phyloP scores from a whole-genome alignment of 2,888 invertebrate species.

The Operophtera brumata region DNA sequence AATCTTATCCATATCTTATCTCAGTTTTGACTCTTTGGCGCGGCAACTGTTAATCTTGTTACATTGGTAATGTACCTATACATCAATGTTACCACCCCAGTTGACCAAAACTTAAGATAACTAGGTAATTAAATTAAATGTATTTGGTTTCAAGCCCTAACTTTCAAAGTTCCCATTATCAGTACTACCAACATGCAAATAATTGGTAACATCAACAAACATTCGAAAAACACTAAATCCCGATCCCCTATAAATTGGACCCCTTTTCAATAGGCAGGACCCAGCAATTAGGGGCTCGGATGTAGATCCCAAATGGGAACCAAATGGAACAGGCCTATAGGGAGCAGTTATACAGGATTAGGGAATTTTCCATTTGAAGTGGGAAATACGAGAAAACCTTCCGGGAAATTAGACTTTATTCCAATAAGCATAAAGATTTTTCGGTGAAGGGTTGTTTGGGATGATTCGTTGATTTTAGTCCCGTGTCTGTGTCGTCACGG shows the following conservation, averaged over 20 bases:
- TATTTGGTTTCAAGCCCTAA: no score
- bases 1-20: not conserved
- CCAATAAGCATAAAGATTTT: not conserved
- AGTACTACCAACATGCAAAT: slow-evolving; percentile 24
- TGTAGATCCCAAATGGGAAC: slow-evolving; percentile 48
- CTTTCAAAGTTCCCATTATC: not conserved
- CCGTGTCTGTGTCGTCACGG: slow-evolving; percentile 1
- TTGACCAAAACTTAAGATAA: no score
- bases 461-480: slow-evolving; percentile 6
- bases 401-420: slow-evolving; percentile 12
- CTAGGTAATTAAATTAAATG: no score
- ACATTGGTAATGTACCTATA: no score
- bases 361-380: slow-evolving; percentile 28
- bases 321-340: slow-evolving; percentile 38
- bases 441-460: not conserved
- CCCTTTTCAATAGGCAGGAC: slow-evolving; percentile 44
- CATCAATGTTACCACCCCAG: no score
- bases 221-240: slow-evolving; percentile 38
- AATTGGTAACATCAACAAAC: slow-evolving; percentile 30
- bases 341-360: slow-evolving; percentile 39
- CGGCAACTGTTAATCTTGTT: no score
- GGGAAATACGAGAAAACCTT: slow-evolving; percentile 7
- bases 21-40: no score
- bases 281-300: slow-evolving; percentile 48
- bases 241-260: slow-evolving; percentile 42